Evolutionary conservation across 1,140 invertebrate species (phyloP).

Genomic region (Ips nitidus): DNA sequence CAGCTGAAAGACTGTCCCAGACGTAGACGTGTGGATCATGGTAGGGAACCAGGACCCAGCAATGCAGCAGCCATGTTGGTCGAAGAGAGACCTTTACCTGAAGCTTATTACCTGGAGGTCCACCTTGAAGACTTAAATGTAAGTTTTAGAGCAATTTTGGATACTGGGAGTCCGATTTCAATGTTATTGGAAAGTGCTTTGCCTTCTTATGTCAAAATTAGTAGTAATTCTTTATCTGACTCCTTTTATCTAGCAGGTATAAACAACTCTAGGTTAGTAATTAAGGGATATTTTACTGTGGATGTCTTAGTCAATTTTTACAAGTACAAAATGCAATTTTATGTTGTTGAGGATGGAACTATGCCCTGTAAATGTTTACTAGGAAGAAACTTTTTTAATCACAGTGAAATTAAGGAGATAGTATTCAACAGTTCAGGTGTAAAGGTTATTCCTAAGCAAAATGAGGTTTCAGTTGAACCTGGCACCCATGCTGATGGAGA

Average conservation of each 20-base stretch:
- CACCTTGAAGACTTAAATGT: too few species aligned
- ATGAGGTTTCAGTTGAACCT: too few species aligned
- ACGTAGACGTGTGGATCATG: conserved; percentile 1
- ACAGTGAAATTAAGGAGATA: too few species aligned
- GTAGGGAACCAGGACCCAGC: conserved; percentile 3
- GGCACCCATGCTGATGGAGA: too few species aligned
- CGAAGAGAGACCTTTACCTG: background rate
- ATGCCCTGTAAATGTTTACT: background rate
- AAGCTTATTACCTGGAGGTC: too few species aligned
- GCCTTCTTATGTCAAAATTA: too few species aligned
- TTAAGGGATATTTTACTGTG: too few species aligned
- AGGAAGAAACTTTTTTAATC: background rate
- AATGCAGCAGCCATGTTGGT: conserved; percentile 2
- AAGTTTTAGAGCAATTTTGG: background rate
- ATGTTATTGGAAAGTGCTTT: background rate
- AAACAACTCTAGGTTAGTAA: background rate
- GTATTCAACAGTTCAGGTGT: too few species aligned
- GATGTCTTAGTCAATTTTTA: too few species aligned
- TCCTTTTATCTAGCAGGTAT: conserved; percentile 2
- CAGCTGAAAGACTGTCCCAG: conserved; percentile 14
- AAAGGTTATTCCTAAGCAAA: too few species aligned
- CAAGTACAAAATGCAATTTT: too few species aligned
- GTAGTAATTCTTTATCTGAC: background rate
- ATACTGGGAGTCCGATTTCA: conserved; percentile 2
- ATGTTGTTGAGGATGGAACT: too few species aligned